Evolutionary conservation across 2,113 vertebrate species (phyloP).

Genomic region (Ranitomeya imitator): DNA sequence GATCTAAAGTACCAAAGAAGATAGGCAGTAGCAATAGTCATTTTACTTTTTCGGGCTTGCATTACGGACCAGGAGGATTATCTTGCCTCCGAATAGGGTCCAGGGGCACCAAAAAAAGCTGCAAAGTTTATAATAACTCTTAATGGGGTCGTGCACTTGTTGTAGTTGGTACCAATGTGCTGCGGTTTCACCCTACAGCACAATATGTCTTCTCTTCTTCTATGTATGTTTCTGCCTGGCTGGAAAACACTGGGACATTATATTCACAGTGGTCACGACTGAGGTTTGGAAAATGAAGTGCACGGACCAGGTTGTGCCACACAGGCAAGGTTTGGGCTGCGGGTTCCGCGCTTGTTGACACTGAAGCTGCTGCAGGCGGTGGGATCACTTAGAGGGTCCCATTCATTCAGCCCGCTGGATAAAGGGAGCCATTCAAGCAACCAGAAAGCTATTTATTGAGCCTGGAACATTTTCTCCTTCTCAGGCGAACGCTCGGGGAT

Average conservation of each 20-base stretch:
- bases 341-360: conserved; percentile 9
- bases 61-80: no score
- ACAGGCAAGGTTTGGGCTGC: neutral
- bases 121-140: no score
- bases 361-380: conserved; percentile 29
- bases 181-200: no score
- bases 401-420: conserved; percentile 30
- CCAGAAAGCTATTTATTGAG: conserved; percentile 26
- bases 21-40: no score
- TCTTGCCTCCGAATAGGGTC: no score
- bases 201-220: neutral
- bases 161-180: no score
- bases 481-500: conserved; percentile 3
- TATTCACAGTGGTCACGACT: neutral
- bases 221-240: neutral
- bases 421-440: conserved; percentile 47
- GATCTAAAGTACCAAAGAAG: no score
- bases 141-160: no score
- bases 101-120: no score
- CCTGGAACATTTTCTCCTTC: conserved; percentile 52
- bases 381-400: conserved; percentile 1
- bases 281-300: neutral
- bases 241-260: neutral
- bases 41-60: no score
- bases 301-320: neutral